Base-by-base conservation (phyloP, 1,140 invertebrate genomes). In the Pseudomyrmex cubaensis region DNA sequence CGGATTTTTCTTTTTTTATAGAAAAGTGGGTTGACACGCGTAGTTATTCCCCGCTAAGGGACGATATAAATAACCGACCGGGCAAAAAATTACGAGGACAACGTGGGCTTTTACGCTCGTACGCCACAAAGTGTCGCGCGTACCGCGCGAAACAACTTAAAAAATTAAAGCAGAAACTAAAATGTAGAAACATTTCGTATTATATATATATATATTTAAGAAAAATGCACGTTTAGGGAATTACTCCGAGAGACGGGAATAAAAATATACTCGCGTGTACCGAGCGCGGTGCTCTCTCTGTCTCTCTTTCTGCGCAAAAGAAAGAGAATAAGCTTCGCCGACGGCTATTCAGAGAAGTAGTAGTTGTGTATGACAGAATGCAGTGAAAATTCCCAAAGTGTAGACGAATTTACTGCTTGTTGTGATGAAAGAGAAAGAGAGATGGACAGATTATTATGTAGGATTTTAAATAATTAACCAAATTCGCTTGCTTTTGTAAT, bases 71-170 rank as follows among this genome's bases (percentile, higher is more conserved):
- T 80, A 80, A 78, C 52, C 52, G 54, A 50, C 20, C 20, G n/a
- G 66, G 54, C 76, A 80, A 80, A 80, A 80, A 80, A 57, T 80
- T 80, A 80, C 76, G 76, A 80, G 76, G 76, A 80, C 76, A 70
- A 48, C 25, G 66, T 48, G 54, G 44, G 46, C 63, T 56, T 63
- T 57, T 22, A 44, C 44, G 76, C 20, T 35, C 63, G 75, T 52
- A n/a, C 9, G 0, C 12, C 12, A 46, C 50, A 15, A 48, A 50
- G 52, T 25, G 25, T 25, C 25, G 25, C 2, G 25, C 25, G 25
- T 57, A 50, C 57, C 48, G 20, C 35, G 66, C 12, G 46, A 59
- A 48, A 13, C 46, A 61, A 76, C 50, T 76, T 52, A 1, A 22
- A 20, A 12, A 52, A 0, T 7, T 20, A 62, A 5, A 22, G 48